These are phyloP conservation scores for Onychostruthus taczanowskii DNA, from an alignment of 2,113 vertebrate genomes.

Conservation along the genomic window DNA sequence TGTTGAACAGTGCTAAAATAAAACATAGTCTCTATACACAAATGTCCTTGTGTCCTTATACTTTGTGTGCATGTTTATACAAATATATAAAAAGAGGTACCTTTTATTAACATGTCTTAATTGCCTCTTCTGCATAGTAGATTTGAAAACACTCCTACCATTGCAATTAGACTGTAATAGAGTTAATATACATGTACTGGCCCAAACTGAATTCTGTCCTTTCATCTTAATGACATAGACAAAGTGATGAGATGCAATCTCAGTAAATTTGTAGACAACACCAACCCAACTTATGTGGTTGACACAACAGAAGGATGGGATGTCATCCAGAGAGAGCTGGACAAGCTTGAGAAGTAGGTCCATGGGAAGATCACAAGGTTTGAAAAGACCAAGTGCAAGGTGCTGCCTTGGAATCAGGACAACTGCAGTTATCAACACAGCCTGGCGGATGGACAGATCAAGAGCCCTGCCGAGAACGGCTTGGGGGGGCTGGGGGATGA, in stretches of 20 bases:
- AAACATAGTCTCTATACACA: not conserved
- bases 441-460: too few relatives aligned
- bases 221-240: not conserved
- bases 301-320: not conserved
- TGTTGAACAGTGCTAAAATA: not conserved
- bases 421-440: not conserved
- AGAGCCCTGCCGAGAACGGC: not conserved
- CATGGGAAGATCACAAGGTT: not conserved
- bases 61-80: not conserved
- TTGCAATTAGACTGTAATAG: not conserved
- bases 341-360: not conserved
- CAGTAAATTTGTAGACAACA: not conserved
- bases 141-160: not conserved
- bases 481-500: not conserved
- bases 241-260: not conserved
- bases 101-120: not conserved
- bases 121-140: not conserved
- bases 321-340: not conserved
- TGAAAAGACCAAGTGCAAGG: not conserved
- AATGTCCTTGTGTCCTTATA: not conserved
- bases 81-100: not conserved
- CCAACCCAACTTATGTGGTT: not conserved
- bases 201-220: not conserved
- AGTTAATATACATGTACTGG: not conserved
- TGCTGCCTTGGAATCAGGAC: not conserved